Evolutionary conservation across 2,888 invertebrate species (phyloP).

Genomic region (Epirrita christyi): DNA sequence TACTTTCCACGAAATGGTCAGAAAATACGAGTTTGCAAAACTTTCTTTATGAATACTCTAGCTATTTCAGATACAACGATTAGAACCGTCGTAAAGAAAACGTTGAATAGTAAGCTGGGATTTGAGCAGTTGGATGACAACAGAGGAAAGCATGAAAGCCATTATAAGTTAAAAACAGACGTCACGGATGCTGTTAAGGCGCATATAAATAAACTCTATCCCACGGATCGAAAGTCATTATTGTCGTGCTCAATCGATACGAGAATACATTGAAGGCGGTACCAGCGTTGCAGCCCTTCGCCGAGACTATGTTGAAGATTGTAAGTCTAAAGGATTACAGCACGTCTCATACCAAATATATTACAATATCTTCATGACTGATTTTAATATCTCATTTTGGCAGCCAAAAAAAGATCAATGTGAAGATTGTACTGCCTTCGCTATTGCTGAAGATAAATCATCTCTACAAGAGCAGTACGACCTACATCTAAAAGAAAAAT

Average conservation of each 20-base stretch:
- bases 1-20: conserved; percentile 25
- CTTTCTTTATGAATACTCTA: conserved; percentile 36
- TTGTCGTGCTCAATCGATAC: conserved; percentile 27
- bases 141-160: conserved; percentile 14
- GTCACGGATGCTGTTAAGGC: conserved; percentile 20
- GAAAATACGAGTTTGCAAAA: conserved; percentile 32
- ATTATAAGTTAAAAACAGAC: neutral
- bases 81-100: conserved; percentile 24
- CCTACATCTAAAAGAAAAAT: conserved; percentile 35
- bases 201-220: conserved; percentile 32
- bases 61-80: conserved; percentile 27
- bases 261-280: conserved; percentile 34
- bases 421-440: conserved; percentile 35
- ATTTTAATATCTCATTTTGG: conserved; percentile 38
- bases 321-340: conserved; percentile 18
- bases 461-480: conserved; percentile 28
- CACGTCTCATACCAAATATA: conserved; percentile 29
- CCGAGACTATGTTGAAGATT: conserved; percentile 17
- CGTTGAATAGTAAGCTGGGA: conserved; percentile 18
- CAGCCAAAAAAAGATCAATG: conserved; percentile 40
- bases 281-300: conserved; percentile 29
- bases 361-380: conserved; percentile 28
- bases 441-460: conserved; percentile 32
- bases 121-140: conserved; percentile 4
- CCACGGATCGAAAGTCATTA: conserved; percentile 31